These are phyloP conservation scores for Shargacucullia verbasci DNA, from an alignment of 2,888 invertebrate species.

Conservation along the genomic window DNA sequence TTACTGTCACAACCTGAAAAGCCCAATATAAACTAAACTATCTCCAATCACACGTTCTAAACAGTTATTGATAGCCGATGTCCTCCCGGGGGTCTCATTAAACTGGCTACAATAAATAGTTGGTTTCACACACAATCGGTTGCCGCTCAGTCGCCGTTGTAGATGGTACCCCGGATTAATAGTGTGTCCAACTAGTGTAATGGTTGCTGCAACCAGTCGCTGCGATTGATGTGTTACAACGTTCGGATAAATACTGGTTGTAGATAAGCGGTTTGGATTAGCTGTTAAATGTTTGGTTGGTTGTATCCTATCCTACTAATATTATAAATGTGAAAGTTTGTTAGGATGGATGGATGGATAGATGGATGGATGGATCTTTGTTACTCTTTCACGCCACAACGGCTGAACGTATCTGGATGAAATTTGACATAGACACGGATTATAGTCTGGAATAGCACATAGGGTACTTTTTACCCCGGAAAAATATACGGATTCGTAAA, in stretches of 20 bases:
- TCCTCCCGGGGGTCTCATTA: constrained; percentile 53
- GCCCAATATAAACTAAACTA: constrained; percentile 16
- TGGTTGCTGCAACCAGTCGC: constrained; percentile 43
- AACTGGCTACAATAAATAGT: constrained; percentile 62
- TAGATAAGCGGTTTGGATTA: constrained; percentile 52
- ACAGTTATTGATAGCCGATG: constrained; percentile 45
- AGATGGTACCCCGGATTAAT: constrained; percentile 53
- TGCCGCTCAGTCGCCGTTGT: constrained; percentile 49
- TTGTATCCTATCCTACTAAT: no score
- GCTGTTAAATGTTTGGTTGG: constrained; percentile 33
- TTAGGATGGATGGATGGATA: no score
- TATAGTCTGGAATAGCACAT: no score
- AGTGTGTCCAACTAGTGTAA: constrained; percentile 38
- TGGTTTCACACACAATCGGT: constrained; percentile 59
- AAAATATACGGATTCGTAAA: no score
- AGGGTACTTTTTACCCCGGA: no score
- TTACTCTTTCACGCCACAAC: no score
- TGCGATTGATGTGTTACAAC: constrained; percentile 50
- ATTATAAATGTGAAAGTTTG: no score
- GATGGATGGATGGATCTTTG: no score
- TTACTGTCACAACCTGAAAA: no score
- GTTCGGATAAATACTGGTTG: constrained; percentile 58
- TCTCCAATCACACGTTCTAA: constrained; percentile 40
- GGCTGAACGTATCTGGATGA: no score
- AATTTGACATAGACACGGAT: no score